A percentile compares a stretch with the other conserved stretches of the same genome.
phyloP scores from a whole-genome alignment of 2,113 vertebrate species.

The Catharus minimus region DNA sequence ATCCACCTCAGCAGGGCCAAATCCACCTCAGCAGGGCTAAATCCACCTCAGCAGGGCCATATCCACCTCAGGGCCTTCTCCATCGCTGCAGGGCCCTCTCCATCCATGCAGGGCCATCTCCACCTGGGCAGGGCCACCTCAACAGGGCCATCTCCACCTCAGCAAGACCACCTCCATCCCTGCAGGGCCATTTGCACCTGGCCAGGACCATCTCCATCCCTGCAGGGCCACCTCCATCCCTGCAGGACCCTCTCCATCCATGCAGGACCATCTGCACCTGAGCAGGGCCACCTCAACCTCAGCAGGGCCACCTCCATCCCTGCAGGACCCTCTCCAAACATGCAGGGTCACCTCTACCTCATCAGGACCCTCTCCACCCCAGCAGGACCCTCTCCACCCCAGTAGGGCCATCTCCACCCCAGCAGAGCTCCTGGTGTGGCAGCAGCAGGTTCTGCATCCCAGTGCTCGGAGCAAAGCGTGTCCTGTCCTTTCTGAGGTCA shows the following conservation, averaged over 20 bases:
- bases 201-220: accelerated
- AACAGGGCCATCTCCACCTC: no score
- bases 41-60: no score
- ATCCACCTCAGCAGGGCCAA: no score
- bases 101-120: no score
- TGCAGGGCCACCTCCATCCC: accelerated
- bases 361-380: background rate
- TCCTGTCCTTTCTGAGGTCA: background rate
- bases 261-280: no score
- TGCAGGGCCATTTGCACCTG: accelerated
- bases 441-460: background rate
- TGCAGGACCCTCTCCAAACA: background rate
- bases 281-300: no score
- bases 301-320: background rate
- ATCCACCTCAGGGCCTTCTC: no score
- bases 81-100: no score
- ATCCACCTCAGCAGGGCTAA: no score
- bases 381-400: background rate
- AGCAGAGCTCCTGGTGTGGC: background rate
- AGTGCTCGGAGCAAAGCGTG: accelerated
- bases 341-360: background rate
- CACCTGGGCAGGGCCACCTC: accelerated
- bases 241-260: accelerated
- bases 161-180: background rate
- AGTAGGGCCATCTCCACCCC: accelerated